A percentile compares a stretch with the other conserved stretches of the same genome.
Evolutionary conservation across 2,797 vertebrate species (phyloP).

Genomic region (Huso huso): DNA sequence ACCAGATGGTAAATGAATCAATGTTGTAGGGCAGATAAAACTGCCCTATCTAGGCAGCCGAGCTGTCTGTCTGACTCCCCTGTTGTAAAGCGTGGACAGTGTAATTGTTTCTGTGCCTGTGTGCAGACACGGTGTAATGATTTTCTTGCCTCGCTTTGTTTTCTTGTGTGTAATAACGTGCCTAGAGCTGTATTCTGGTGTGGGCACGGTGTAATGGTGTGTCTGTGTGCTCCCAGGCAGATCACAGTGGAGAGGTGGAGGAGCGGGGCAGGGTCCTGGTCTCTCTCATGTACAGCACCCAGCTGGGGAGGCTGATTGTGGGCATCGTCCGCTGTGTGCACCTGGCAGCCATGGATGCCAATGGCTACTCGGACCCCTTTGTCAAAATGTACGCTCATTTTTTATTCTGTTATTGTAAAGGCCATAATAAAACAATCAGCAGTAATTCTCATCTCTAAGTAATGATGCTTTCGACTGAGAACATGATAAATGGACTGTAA

Average conservation of each 20-base stretch:
- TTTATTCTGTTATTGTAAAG: neutral
- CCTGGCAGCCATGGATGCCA: slow-evolving; percentile 91
- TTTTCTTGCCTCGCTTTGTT: neutral
- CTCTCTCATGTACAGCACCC: slow-evolving; percentile 89
- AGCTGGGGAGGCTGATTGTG: slow-evolving; percentile 79
- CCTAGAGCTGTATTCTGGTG: too few relatives aligned
- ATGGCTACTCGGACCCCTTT: slow-evolving; percentile 93
- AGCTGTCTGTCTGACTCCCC: neutral
- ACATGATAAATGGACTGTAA: too few relatives aligned
- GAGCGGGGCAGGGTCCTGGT: slow-evolving; percentile 88
- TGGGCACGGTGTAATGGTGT: too few relatives aligned
- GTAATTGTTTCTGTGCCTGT: neutral
- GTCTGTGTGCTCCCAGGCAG: slow-evolving; percentile 47
- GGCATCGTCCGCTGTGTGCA: slow-evolving; percentile 90
- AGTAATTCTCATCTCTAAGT: too few relatives aligned
- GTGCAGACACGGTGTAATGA: neutral
- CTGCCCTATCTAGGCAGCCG: too few relatives aligned
- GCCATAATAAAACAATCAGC: too few relatives aligned
- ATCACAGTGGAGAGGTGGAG: slow-evolving; percentile 73
- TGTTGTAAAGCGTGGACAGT: slow-evolving; percentile 6
- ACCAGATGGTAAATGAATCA: too few relatives aligned
- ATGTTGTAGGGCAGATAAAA: too few relatives aligned
- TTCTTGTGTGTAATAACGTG: neutral
- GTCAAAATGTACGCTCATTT: slow-evolving; percentile 79
- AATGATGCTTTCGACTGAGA: too few relatives aligned